A percentile compares a stretch with the other conserved stretches of the same genome.
phyloP scores from a whole-genome alignment of 2,797 vertebrate species.

The Lepilemur septentrionalis region DNA sequence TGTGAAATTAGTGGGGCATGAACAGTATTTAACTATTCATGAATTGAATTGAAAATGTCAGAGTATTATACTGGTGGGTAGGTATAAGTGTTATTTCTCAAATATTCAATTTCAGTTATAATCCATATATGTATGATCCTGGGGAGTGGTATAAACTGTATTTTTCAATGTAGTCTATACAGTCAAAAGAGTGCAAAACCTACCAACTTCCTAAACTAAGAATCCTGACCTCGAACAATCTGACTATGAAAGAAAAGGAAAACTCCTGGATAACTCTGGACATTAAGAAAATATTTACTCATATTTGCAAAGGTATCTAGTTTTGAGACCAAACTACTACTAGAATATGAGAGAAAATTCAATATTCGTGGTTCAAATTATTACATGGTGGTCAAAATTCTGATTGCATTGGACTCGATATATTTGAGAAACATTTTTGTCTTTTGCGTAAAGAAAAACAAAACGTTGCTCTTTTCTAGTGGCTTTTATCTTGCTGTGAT shows the following conservation, averaged over 20 bases:
- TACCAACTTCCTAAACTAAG: not conserved
- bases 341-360: not conserved
- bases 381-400: not conserved
- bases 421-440: not conserved
- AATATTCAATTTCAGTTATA: constrained; percentile 4
- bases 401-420: not conserved
- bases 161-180: not conserved
- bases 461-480: not conserved
- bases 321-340: not conserved
- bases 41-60: constrained; percentile 8
- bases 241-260: not conserved
- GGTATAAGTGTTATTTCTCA: not conserved
- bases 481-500: not conserved
- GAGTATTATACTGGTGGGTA: not conserved
- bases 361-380: not conserved
- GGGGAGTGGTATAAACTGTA: not conserved
- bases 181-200: not conserved
- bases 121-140: not conserved
- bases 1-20: not conserved
- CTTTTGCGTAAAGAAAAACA: not conserved
- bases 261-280: not conserved
- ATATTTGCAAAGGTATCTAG: not conserved
- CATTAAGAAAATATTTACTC: not conserved
- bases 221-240: not conserved
- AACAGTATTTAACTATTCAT: not conserved